These are phyloP conservation scores for Caenorhabditis japonica DNA, from an alignment of 2,888 invertebrate species.

Conservation along the genomic window DNA sequence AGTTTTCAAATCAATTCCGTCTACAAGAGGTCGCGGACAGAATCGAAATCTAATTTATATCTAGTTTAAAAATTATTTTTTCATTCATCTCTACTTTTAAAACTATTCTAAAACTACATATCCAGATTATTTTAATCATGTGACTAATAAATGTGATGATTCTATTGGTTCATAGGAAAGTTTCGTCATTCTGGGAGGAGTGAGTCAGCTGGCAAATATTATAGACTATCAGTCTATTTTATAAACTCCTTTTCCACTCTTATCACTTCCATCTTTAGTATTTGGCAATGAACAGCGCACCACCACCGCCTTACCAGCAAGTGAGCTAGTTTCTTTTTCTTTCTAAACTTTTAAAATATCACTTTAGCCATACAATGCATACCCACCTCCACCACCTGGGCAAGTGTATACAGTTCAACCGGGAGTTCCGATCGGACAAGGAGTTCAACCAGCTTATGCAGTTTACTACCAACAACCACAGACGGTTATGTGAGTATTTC, in stretches of 20 bases:
- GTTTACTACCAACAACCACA: constrained; percentile 46
- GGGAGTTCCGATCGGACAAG: constrained; percentile 33
- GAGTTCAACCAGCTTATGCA: constrained; percentile 43
- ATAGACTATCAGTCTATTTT: constrained; percentile 21
- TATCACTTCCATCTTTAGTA: constrained; percentile 31
- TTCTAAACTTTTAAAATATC: background rate
- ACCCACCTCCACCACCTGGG: constrained; percentile 38
- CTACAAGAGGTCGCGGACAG: constrained; percentile 25
- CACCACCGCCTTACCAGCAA: constrained; percentile 40
- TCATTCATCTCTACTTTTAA: constrained; percentile 23
- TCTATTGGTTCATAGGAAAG: constrained; percentile 10
- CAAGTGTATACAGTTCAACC: constrained; percentile 43
- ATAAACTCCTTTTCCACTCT: constrained; percentile 28
- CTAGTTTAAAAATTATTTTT: too few relatives aligned
- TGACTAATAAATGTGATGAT: background rate
- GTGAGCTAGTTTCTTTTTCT: constrained; percentile 10
- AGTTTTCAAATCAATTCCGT: constrained; percentile 16
- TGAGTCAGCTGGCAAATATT: constrained; percentile 42
- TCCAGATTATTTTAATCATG: background rate
- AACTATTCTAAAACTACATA: background rate
- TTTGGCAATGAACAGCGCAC: constrained; percentile 24
- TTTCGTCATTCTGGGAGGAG: constrained; percentile 33
- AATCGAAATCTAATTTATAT: constrained; percentile 32
- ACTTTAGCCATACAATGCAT: constrained; percentile 24
- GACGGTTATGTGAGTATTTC: constrained; percentile 37